phyloP scores from a whole-genome alignment of 2,113 vertebrate genomes.

The Charina bottae region DNA sequence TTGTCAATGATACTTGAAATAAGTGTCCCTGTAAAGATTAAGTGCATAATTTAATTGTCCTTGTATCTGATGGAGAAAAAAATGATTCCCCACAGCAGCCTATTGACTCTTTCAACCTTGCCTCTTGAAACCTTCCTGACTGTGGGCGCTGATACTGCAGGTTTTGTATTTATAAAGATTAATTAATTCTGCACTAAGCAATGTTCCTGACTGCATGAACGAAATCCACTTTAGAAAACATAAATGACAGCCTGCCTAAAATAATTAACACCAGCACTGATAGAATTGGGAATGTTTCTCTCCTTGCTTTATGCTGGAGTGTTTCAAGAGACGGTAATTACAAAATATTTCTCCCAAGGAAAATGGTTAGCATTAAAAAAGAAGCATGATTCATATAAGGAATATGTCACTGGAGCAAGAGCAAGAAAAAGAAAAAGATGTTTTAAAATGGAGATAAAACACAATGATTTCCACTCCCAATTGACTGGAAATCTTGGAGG shows the following conservation, averaged over 20 bases:
- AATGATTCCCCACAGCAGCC: constrained; percentile 76
- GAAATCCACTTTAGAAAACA: constrained; percentile 84
- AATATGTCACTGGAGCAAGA: constrained; percentile 48
- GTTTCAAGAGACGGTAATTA: constrained; percentile 75
- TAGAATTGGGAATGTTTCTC: constrained; percentile 76
- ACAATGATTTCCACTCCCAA: constrained; percentile 31
- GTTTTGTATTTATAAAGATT: constrained; percentile 88
- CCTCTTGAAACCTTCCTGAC: constrained; percentile 81
- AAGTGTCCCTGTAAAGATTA: constrained; percentile 66
- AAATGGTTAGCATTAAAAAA: constrained; percentile 72
- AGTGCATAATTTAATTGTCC: constrained; percentile 73
- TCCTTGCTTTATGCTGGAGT: constrained; percentile 65
- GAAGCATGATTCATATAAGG: constrained; percentile 52
- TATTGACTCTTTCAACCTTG: constrained; percentile 84
- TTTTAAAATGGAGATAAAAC: constrained; percentile 52
- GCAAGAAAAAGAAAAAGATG: constrained; percentile 37
- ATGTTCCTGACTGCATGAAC: constrained; percentile 84
- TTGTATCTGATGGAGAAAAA: constrained; percentile 72
- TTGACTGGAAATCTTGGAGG: constrained; percentile 14
- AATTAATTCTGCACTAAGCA: constrained; percentile 87
- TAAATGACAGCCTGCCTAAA: constrained; percentile 87
- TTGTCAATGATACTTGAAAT: constrained; percentile 59
- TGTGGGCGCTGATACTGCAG: constrained; percentile 82
- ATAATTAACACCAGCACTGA: constrained; percentile 83
- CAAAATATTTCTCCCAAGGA: constrained; percentile 75